Evolutionary conservation across 2,113 vertebrate species (phyloP).

Genomic region (Odocoileus virginianus): DNA sequence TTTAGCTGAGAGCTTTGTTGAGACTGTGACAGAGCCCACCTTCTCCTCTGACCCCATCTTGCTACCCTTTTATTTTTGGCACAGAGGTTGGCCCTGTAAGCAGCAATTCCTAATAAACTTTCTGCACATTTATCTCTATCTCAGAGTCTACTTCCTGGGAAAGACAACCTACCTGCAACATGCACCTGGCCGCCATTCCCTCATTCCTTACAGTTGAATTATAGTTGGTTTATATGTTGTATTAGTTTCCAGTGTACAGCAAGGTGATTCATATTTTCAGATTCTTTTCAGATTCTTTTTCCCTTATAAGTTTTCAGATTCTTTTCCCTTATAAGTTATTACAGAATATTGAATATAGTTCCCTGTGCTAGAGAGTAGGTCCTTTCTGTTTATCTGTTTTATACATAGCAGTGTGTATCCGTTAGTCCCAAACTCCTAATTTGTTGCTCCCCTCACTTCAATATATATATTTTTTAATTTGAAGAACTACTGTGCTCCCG

Average conservation of each 20-base stretch:
- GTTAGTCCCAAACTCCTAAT: background rate
- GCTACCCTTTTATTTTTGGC: background rate
- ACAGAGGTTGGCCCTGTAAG: background rate
- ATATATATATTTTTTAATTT: background rate
- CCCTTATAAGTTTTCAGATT: background rate
- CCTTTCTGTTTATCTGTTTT: background rate
- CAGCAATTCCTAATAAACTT: background rate
- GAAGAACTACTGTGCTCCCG: background rate
- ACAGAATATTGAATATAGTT: background rate
- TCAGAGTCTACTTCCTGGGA: background rate
- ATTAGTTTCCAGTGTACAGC: background rate
- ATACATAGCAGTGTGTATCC: background rate
- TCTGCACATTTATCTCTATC: background rate
- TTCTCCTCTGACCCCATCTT: background rate
- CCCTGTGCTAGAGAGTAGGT: background rate
- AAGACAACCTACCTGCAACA: background rate
- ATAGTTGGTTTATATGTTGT: background rate
- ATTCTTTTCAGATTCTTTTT: background rate
- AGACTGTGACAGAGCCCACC: background rate
- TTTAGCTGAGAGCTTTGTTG: background rate
- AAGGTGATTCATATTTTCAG: background rate
- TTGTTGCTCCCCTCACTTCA: background rate
- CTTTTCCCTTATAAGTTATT: background rate
- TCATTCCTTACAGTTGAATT: background rate
- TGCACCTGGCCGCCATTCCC: background rate